These are phyloP conservation scores for Odontothrips loti DNA, from an alignment of 2,888 invertebrate species.

Conservation along the genomic window DNA sequence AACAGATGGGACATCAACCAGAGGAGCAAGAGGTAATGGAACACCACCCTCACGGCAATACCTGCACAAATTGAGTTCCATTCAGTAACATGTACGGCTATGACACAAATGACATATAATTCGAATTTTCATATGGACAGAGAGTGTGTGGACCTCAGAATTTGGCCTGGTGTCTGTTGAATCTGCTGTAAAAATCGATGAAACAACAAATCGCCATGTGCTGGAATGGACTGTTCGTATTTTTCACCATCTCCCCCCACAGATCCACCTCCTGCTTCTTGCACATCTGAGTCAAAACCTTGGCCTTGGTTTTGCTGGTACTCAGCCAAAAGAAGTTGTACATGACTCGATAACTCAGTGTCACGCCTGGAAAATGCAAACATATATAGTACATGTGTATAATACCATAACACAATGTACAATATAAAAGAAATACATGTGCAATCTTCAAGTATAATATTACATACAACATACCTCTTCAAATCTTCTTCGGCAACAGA, in stretches of 20 bases:
- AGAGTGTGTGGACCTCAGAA: conserved; percentile 65
- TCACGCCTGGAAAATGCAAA: background rate
- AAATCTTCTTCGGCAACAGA: conserved; percentile 57
- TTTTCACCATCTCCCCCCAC: conserved; percentile 52
- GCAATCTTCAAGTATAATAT: background rate
- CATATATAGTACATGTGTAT: background rate
- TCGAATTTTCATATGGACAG: background rate
- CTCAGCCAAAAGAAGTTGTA: conserved; percentile 58
- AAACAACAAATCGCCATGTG: conserved; percentile 78
- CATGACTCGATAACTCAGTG: conserved; percentile 51
- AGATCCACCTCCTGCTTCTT: conserved; percentile 38
- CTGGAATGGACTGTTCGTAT: conserved; percentile 74
- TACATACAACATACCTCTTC: background rate
- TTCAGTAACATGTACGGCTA: no score
- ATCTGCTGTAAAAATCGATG: conserved; percentile 72
- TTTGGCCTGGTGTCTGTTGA: conserved; percentile 72
- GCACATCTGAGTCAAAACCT: conserved; percentile 39
- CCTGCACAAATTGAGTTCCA: conserved; percentile 49
- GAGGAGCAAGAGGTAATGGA: conserved; percentile 65
- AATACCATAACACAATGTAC: background rate
- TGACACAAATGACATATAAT: conserved; percentile 29
- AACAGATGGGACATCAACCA: conserved; percentile 51
- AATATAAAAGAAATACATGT: background rate
- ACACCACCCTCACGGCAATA: conserved; percentile 65
- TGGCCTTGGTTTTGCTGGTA: conserved; percentile 55